phyloP scores from a whole-genome alignment of 2,113 vertebrate species.

The Microtus montanus region DNA sequence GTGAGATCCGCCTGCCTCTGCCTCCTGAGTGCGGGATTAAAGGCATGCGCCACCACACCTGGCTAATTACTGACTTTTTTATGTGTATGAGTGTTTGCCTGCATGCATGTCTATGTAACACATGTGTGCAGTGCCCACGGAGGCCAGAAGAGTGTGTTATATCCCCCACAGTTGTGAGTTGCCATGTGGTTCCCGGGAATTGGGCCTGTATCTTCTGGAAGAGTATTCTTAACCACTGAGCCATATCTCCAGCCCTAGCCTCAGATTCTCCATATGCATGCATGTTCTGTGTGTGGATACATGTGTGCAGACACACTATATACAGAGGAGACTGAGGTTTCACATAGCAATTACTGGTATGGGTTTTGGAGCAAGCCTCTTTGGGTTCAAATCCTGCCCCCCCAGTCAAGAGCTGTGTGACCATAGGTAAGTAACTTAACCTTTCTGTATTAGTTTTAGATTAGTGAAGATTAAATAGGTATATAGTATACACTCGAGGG shows the following conservation, averaged over 20 bases:
- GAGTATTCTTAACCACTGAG: neutral
- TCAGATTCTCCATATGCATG: neutral
- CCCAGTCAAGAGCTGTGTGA: neutral
- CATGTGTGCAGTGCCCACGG: neutral
- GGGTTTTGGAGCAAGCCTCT: neutral
- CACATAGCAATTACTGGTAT: neutral
- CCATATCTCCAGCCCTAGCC: neutral
- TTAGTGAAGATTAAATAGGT: neutral
- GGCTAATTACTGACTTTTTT: neutral
- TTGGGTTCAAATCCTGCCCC: neutral
- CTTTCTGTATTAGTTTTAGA: neutral
- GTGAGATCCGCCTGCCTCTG: neutral
- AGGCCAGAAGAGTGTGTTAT: neutral
- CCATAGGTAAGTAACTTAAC: neutral
- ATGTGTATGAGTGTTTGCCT: neutral
- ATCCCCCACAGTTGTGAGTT: neutral
- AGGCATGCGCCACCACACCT: rapidly evolving
- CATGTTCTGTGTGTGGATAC: neutral
- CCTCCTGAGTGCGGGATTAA: neutral
- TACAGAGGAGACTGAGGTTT: neutral
- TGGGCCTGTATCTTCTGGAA: no score
- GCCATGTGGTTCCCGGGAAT: neutral
- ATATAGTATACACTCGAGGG: neutral
- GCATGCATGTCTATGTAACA: neutral
- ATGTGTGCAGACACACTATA: neutral